phyloP scores from a whole-genome alignment of 2,888 invertebrate species.

The Heliconius ethilla region DNA sequence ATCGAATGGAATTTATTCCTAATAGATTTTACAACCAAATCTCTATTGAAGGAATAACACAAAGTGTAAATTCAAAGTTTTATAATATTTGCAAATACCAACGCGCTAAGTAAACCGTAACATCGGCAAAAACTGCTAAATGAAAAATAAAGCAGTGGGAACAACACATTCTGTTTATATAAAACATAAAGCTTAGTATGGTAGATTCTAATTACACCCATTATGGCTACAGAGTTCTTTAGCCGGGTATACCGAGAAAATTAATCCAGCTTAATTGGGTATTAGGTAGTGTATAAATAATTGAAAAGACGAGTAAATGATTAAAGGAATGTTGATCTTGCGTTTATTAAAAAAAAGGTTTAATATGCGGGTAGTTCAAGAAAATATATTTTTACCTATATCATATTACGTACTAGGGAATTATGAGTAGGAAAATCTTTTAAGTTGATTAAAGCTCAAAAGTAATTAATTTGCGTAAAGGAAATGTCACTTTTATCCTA shows the following conservation, averaged over 20 bases:
- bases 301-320: not conserved
- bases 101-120: conserved; percentile 49
- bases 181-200: conserved; percentile 52
- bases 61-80: conserved; percentile 45
- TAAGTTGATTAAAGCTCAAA: not conserved
- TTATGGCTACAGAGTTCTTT: conserved; percentile 50
- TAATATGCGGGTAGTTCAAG: not conserved
- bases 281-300: conserved; percentile 5
- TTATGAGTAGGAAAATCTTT: not conserved
- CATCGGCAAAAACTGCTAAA: conserved; percentile 53
- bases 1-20: conserved; percentile 40
- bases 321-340: not conserved
- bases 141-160: conserved; percentile 52
- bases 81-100: conserved; percentile 50
- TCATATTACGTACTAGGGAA: not conserved
- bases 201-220: conserved; percentile 62
- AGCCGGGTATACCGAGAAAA: conserved; percentile 6
- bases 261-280: conserved; percentile 16
- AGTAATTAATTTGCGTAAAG: not conserved
- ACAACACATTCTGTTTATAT: conserved; percentile 54
- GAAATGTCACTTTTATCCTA: no score
- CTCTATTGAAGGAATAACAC: conserved; percentile 50
- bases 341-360: not conserved
- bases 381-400: not conserved
- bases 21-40: conserved; percentile 41